A percentile compares a stretch with the other conserved stretches of the same genome.
These are phyloP conservation scores for Acipenser ruthenus DNA, from an alignment of 2,797 vertebrate genomes.

Conservation along the genomic window DNA sequence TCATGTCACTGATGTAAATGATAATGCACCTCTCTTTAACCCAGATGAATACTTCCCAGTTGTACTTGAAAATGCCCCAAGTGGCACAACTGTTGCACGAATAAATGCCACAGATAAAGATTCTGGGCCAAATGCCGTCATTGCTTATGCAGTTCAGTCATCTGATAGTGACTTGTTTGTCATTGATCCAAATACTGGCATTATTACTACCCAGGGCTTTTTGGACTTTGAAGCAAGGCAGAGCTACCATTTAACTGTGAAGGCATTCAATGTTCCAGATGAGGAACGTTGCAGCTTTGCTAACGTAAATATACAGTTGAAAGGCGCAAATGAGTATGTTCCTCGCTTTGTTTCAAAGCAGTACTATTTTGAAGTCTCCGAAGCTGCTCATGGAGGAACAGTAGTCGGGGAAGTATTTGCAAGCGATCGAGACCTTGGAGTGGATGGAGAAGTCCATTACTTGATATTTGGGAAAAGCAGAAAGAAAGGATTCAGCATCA, in stretches of 20 bases:
- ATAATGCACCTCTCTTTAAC: slow-evolving; percentile 82
- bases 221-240: slow-evolving; percentile 95
- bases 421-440: slow-evolving; percentile 88
- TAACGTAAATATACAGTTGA: slow-evolving; percentile 80
- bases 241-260: slow-evolving; percentile 86
- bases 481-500: slow-evolving; percentile 86
- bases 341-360: slow-evolving; percentile 95
- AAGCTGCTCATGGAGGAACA: slow-evolving; percentile 80
- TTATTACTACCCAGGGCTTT: slow-evolving; percentile 95
- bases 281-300: slow-evolving; percentile 94
- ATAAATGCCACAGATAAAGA: slow-evolving; percentile 80
- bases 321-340: slow-evolving; percentile 93
- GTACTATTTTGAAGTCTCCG: slow-evolving; percentile 95
- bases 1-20: slow-evolving; percentile 82
- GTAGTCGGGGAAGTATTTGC: slow-evolving; percentile 92
- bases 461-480: slow-evolving; percentile 88
- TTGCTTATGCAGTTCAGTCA: slow-evolving; percentile 85
- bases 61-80: slow-evolving; percentile 91
- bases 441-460: slow-evolving; percentile 88
- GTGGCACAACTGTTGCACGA: slow-evolving; percentile 86
- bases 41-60: slow-evolving; percentile 80
- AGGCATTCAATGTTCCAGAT: slow-evolving; percentile 94
- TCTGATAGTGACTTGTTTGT: slow-evolving; percentile 95
- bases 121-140: slow-evolving; percentile 79
- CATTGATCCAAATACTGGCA: slow-evolving; percentile 89